These are phyloP conservation scores for Zhengitettix transpicula DNA, from an alignment of 2,888 invertebrate species.

Conservation along the genomic window DNA sequence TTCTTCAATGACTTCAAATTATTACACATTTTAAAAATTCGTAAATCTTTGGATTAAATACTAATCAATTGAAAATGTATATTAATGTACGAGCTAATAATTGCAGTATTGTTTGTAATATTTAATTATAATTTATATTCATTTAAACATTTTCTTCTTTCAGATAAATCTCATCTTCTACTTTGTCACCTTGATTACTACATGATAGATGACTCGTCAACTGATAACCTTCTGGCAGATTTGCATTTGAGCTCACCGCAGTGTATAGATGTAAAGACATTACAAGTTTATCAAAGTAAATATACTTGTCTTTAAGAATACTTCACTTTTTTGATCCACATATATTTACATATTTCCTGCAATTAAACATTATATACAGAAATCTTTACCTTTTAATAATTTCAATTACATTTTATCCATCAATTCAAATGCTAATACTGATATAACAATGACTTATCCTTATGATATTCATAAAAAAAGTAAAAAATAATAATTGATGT, in stretches of 20 bases:
- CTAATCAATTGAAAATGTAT: not conserved
- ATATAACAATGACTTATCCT: too few species aligned
- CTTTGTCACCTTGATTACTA: slow-evolving; percentile 38
- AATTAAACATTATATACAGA: too few species aligned
- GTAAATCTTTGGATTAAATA: not conserved
- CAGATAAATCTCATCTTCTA: slow-evolving; percentile 53
- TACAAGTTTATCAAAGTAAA: slow-evolving; percentile 49
- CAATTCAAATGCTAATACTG: too few species aligned
- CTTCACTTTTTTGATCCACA: too few species aligned
- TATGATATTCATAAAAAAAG: too few species aligned
- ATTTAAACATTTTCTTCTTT: slow-evolving; percentile 13
- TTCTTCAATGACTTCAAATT: too few species aligned
- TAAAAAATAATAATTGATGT: not conserved
- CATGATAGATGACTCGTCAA: slow-evolving; percentile 22
- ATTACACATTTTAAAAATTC: too few species aligned
- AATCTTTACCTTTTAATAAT: too few species aligned
- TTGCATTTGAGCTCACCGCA: slow-evolving; percentile 34
- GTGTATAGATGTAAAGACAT: slow-evolving; percentile 48
- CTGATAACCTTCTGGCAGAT: slow-evolving; percentile 30
- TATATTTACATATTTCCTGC: too few species aligned
- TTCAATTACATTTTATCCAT: too few species aligned
- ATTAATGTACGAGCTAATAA: too few species aligned
- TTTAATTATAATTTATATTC: slow-evolving; percentile 4
- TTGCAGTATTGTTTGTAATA: too few species aligned
- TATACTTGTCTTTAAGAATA: slow-evolving; percentile 12